Evolutionary conservation across 2,797 vertebrate genomes (phyloP), one percentile per base, ranked within the genome.

Genomic region (Alcedo quadribrachys): DNA sequence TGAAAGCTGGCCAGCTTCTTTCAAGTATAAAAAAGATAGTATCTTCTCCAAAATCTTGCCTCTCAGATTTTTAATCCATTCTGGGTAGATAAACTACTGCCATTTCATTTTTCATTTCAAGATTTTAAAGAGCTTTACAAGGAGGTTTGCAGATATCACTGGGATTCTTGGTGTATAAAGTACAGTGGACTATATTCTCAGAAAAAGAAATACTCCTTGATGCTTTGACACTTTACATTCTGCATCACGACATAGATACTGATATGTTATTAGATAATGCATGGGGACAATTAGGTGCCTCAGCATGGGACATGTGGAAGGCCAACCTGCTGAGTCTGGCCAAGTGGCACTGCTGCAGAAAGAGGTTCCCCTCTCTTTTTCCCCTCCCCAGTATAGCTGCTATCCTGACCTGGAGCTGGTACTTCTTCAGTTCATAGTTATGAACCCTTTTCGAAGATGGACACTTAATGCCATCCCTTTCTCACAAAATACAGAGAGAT

Each of bases 1-100:
- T 81, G 87, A 93, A 92, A 91, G 22, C 30, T 76, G 81, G 22
- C 20, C 46, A 66, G 35, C 60, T 90, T 86, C 67, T 90, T 91
- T 70, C 40, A 94, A 67, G 60, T 79, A 40, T 9, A 79, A 14
- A 83, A 91, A 87, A 88, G 43, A 79, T 24, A 83, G 33, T 54
- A 30, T 66, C 60, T 68, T 54, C 73, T 50, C 40, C 91, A 86
- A 92, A 94, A 73, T 22, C 48, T 84, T 91, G 19, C 25, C 48
- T 81, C 21, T 91, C 35, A 40, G 78, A 82, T 55, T 91, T 91
- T 94, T 57, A 73, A 84, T 90, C 25, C 67, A 20, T 84, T 73
- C 42, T 6, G 53, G 57, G 48, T 48, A 84, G 67, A 70, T 80
- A 90, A 91, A 67, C 32, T 35, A 61, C 15, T 21, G 32, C 37